Percentiles rank a stretch among this genome's conserved stretches.
phyloP scores from a whole-genome alignment of 2,888 invertebrate genomes.

The Torymus texanus region DNA sequence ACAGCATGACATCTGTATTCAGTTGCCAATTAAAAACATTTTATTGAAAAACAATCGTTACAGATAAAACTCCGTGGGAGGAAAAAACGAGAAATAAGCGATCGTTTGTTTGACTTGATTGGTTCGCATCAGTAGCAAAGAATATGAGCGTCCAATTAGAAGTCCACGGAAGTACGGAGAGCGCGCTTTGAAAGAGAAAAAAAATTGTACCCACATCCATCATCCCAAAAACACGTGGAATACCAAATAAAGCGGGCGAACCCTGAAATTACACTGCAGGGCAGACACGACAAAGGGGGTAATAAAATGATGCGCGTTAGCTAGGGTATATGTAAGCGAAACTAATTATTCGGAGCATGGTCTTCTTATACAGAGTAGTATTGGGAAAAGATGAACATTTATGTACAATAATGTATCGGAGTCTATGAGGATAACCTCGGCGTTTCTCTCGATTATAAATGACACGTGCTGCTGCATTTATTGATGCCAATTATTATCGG shows the following conservation, averaged over 20 bases:
- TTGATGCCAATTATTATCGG: too few relatives aligned
- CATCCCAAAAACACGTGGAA: too few relatives aligned
- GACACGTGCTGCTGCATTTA: too few relatives aligned
- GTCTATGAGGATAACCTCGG: too few relatives aligned
- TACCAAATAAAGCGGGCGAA: too few relatives aligned
- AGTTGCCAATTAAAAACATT: not conserved
- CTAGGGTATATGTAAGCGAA: slow-evolving; percentile 8
- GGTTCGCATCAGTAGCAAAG: slow-evolving; percentile 6
- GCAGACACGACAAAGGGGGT: not conserved
- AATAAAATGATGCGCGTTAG: slow-evolving; percentile 11
- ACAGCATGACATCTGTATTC: too few relatives aligned
- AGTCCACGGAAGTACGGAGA: slow-evolving; percentile 16
- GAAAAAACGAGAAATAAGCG: too few relatives aligned
- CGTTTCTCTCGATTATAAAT: too few relatives aligned
- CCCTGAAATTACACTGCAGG: too few relatives aligned
- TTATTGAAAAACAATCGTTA: not conserved
- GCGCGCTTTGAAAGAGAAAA: not conserved
- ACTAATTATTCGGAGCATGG: slow-evolving; percentile 13
- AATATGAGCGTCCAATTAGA: slow-evolving; percentile 39
- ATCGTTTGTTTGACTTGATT: slow-evolving; percentile 2
- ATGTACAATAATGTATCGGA: too few relatives aligned
- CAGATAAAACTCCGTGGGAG: not conserved
- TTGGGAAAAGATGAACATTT: too few relatives aligned
- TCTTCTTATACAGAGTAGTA: too few relatives aligned
- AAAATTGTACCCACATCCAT: not conserved